A percentile compares a stretch with the other conserved stretches of the same genome.
These are phyloP conservation scores for Minunthozetes semirufus DNA, from an alignment of 2,888 invertebrate species.

Conservation along the genomic window DNA sequence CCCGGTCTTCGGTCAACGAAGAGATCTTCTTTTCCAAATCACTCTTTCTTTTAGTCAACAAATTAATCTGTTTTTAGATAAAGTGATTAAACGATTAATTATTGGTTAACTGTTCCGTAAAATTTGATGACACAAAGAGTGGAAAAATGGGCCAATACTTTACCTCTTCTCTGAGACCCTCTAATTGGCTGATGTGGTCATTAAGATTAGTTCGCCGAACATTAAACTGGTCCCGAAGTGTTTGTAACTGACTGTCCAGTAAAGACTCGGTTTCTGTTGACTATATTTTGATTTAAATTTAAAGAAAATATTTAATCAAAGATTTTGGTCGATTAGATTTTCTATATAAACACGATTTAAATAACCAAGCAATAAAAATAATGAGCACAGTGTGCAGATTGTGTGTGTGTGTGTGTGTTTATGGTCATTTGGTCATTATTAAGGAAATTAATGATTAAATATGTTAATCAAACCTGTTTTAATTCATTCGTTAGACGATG, in stretches of 20 bases:
- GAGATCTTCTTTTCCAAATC: slow-evolving; percentile 77
- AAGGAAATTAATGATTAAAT: slow-evolving; percentile 14
- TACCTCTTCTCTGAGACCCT: slow-evolving; percentile 76
- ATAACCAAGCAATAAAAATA: too few relatives aligned
- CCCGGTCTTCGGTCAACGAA: slow-evolving; percentile 68
- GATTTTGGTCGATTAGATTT: not conserved
- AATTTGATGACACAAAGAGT: not conserved
- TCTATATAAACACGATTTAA: not conserved
- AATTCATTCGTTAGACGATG: slow-evolving; percentile 74
- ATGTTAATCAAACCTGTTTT: slow-evolving; percentile 59
- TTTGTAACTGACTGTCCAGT: slow-evolving; percentile 69
- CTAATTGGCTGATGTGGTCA: slow-evolving; percentile 82
- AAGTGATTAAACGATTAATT: slow-evolving; percentile 22
- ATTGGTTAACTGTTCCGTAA: not conserved
- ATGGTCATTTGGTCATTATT: too few relatives aligned
- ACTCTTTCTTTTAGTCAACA: slow-evolving; percentile 71
- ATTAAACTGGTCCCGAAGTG: slow-evolving; percentile 73
- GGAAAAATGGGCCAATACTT: slow-evolving; percentile 36
- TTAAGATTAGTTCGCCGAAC: slow-evolving; percentile 69
- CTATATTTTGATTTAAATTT: slow-evolving; percentile 44
- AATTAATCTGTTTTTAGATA: slow-evolving; percentile 56
- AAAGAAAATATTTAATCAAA: not conserved
- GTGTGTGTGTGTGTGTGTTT: too few relatives aligned
- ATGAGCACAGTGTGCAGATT: too few relatives aligned
- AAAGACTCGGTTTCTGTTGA: slow-evolving; percentile 69